phyloP scores from a whole-genome alignment of 2,797 vertebrate species.

The Enteromius radiatus region DNA sequence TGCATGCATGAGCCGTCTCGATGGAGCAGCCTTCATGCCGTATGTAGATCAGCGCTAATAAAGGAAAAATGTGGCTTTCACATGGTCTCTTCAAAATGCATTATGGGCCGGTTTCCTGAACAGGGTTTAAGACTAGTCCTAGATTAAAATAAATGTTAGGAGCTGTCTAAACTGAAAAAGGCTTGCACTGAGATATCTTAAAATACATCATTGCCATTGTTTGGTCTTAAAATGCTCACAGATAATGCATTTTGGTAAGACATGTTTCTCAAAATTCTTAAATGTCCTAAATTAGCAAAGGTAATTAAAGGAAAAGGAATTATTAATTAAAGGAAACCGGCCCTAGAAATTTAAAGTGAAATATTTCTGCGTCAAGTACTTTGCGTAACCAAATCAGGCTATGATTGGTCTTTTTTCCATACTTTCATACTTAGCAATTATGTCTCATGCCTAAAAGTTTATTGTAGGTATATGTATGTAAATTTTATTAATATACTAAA shows the following conservation, averaged over 20 bases:
- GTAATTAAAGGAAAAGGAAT: too few species aligned
- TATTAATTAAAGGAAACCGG: too few species aligned
- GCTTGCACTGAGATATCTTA: too few species aligned
- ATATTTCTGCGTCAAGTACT: background rate
- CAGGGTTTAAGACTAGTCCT: too few species aligned
- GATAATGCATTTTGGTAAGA: too few species aligned
- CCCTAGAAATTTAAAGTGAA: constrained; percentile 9
- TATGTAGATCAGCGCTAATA: constrained; percentile 38
- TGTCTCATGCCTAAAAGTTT: background rate
- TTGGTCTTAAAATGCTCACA: too few species aligned
- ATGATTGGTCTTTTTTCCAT: background rate
- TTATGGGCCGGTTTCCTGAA: too few species aligned
- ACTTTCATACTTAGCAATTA: background rate
- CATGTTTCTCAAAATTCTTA: too few species aligned
- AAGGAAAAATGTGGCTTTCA: constrained; percentile 26
- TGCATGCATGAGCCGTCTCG: constrained; percentile 25
- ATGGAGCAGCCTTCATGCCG: constrained; percentile 24
- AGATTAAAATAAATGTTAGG: too few species aligned
- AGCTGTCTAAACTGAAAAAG: too few species aligned
- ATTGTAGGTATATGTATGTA: background rate
- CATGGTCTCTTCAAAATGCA: constrained; percentile 10
- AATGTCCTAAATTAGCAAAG: too few species aligned
- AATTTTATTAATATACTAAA: background rate
- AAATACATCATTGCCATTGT: too few species aligned
- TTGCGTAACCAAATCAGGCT: background rate